Conservation (phyloP, 2,797 vertebrate genomes). For the Chaetophractus vellerosus region DNA sequence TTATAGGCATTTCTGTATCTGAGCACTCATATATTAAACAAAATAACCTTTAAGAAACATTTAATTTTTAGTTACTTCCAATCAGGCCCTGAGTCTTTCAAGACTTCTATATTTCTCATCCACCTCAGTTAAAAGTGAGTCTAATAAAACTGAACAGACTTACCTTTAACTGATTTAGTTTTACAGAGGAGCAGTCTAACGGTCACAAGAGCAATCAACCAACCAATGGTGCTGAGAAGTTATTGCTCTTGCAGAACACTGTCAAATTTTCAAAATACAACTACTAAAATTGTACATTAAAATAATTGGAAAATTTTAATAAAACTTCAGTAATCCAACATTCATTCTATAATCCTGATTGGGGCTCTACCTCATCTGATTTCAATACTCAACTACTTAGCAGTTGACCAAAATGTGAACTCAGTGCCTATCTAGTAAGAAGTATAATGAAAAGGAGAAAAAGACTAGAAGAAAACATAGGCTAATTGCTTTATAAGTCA, state of each 20-base stretch:
- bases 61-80: slow-evolving; percentile 25
- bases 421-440: background rate
- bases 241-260: background rate
- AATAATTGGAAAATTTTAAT: background rate
- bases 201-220: background rate
- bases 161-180: background rate
- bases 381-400: background rate
- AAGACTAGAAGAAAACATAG: background rate
- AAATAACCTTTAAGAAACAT: background rate
- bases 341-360: background rate
- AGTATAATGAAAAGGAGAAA: background rate
- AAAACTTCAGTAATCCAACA: background rate
- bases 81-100: background rate
- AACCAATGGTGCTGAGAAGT: background rate
- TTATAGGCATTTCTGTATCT: background rate
- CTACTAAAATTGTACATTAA: background rate
- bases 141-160: background rate
- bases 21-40: background rate
- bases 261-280: background rate
- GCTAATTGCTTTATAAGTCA: background rate
- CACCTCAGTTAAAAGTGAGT: background rate
- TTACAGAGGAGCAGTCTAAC: background rate
- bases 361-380: background rate
- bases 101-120: background rate
- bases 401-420: slow-evolving; percentile 5